Base-by-base conservation (phyloP, 2,113 vertebrate species). In the Perca fluviatilis region DNA sequence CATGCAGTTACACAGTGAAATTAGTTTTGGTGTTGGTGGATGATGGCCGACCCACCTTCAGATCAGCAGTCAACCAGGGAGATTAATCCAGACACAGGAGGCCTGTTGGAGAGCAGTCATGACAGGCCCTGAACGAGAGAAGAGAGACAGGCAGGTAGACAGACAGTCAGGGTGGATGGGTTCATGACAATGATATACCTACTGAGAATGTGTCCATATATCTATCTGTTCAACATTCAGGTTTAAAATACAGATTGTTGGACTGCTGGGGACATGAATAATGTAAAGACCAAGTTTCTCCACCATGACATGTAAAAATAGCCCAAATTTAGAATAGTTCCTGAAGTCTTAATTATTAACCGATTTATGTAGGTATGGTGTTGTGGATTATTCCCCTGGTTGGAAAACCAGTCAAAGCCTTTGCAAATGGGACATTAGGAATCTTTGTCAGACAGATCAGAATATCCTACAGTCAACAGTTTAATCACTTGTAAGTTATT, bases 81-180 rank as follows among this genome's bases (percentile, higher is more conserved):
- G 91, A 95, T 95, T 91, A 93, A 92, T 93, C 85, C 80, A 53
- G 78, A 90, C 86, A 67, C 79, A 51, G 79, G 64, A 58, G 85
- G 85, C 71, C 83, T 74, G 76, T 4, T 79, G 67, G 71, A 80
- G 77, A 79, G 62, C 66, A 73, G 76, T 65, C 63, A 60, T 80
- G 86, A 84, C 74, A 86, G 63, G 72, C 63, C 19, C 72, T 78
- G 74, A 87, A 67, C 30, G 58, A 80, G 71, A 76, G 53, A 53
- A 77, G 83, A 70, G 72, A 83, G 50, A 74, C 53, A 62, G 77
- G 53, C 64, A 81, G 81, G 58, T 63, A 72, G 72, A 77, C 83
- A 73, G 80, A 80, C 83, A 84, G 60, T 83, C 50, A 79, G 75
- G 80, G 18, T 6, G 53, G 67, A 65, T 74, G 40, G 71, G n/a